phyloP scores from a whole-genome alignment of 2,888 invertebrate species.

The Thumatha senex region DNA sequence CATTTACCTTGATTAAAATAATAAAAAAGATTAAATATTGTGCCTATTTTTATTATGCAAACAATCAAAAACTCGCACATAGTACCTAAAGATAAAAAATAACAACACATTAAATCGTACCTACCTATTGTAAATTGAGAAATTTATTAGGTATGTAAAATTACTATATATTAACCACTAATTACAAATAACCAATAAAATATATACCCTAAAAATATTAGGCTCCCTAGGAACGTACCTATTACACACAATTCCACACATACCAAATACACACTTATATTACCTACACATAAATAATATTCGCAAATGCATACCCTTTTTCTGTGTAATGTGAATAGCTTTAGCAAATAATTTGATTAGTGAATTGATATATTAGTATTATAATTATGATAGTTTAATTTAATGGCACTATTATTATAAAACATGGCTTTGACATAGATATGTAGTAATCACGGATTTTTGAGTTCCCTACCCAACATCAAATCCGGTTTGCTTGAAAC shows the following conservation, averaged over 20 bases:
- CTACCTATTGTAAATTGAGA: conserved; percentile 34
- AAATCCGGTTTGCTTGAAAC: no score
- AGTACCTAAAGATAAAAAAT: conserved; percentile 19
- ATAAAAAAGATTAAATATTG: conserved; percentile 20
- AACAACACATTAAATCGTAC: conserved; percentile 28
- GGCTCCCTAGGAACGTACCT: conserved; percentile 34
- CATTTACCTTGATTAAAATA: conserved; percentile 26
- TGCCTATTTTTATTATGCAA: conserved; percentile 13
- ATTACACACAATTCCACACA: conserved; percentile 13
- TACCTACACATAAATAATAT: conserved; percentile 6
- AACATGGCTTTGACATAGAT: conserved; percentile 35
- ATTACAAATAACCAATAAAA: conserved; percentile 14
- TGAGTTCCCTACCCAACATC: background rate
- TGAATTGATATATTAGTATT: background rate
- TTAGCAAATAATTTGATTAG: background rate
- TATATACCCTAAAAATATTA: conserved; percentile 22
- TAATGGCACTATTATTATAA: conserved; percentile 52
- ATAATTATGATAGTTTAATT: conserved; percentile 3
- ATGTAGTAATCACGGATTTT: background rate
- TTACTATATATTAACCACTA: conserved; percentile 26
- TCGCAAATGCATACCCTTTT: conserved; percentile 28
- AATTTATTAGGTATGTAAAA: conserved; percentile 18
- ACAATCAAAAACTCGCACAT: conserved; percentile 9
- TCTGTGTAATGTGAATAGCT: conserved; percentile 1
- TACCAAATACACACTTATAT: conserved; percentile 10